Evolutionary conservation across 2,888 invertebrate species (phyloP).

Genomic region (Philonicus albiceps): DNA sequence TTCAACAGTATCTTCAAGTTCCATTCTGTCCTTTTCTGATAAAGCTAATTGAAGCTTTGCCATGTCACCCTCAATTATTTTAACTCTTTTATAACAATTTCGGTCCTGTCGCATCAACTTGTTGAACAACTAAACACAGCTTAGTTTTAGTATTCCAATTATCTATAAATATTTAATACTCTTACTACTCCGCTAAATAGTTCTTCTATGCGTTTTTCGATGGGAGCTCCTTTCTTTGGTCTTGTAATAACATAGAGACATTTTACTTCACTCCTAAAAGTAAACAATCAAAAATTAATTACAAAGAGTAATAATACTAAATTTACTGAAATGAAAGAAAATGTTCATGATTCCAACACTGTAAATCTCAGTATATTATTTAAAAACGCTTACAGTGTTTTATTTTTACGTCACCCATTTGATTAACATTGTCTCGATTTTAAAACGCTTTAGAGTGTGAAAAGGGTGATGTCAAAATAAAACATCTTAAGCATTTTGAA

Average conservation of each 20-base stretch:
- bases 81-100: slow-evolving; percentile 47
- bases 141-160: not conserved
- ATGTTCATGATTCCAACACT: too few relatives aligned
- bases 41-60: slow-evolving; percentile 50
- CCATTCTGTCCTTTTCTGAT: slow-evolving; percentile 46
- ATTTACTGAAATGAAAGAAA: too few relatives aligned
- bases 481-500: too few relatives aligned
- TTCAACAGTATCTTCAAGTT: slow-evolving; percentile 51
- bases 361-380: too few relatives aligned
- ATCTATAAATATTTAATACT: not conserved
- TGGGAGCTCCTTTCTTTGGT: slow-evolving; percentile 48
- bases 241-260: slow-evolving; percentile 50
- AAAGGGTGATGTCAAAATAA: too few relatives aligned
- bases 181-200: slow-evolving; percentile 48
- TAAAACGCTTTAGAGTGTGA: too few relatives aligned
- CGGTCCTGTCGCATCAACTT: not conserved
- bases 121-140: not conserved
- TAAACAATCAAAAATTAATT: not conserved
- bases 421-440: too few relatives aligned
- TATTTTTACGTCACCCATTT: too few relatives aligned
- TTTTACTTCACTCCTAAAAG: slow-evolving; percentile 50
- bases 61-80: slow-evolving; percentile 53
- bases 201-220: slow-evolving; percentile 48
- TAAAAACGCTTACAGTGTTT: too few relatives aligned
- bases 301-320: too few relatives aligned